phyloP scores from a whole-genome alignment of 2,888 invertebrate species.

The Drosophila macrothrix region DNA sequence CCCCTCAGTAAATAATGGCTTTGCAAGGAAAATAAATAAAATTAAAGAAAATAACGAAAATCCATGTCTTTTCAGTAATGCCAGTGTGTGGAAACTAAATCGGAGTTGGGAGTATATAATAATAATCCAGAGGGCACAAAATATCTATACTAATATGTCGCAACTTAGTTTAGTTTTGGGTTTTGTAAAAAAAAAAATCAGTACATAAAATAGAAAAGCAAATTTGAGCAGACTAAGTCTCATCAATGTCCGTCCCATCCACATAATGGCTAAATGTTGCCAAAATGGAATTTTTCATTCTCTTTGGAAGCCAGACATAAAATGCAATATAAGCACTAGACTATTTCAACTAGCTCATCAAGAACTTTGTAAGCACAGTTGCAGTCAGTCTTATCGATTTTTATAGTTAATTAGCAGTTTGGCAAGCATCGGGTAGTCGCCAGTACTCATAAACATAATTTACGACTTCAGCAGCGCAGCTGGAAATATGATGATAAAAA shows the following conservation, averaged over 20 bases:
- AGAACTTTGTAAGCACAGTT: constrained; percentile 9
- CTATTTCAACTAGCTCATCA: constrained; percentile 12
- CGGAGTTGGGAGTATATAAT: constrained; percentile 14
- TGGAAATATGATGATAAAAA: not conserved
- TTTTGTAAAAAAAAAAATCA: not conserved
- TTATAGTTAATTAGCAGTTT: constrained; percentile 33
- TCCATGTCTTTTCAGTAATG: constrained; percentile 20
- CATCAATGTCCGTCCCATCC: not conserved
- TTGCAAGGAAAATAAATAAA: constrained; percentile 58
- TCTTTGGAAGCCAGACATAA: not conserved
- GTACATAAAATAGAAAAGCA: not conserved
- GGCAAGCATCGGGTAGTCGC: not conserved
- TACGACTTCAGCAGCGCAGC: constrained; percentile 5
- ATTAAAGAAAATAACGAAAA: constrained; percentile 53
- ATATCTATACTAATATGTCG: not conserved
- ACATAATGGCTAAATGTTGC: not conserved
- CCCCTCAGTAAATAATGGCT: constrained; percentile 49
- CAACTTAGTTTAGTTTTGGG: not conserved
- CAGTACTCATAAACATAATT: constrained; percentile 16
- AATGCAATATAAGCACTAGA: constrained; percentile 6
- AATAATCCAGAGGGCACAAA: not conserved
- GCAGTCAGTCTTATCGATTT: constrained; percentile 33
- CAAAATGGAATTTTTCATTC: not conserved
- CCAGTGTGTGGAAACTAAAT: constrained; percentile 31
- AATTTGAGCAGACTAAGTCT: not conserved